Percentiles rank a stretch among this genome's conserved stretches.
Evolutionary conservation across 2,888 invertebrate species (phyloP).

Genomic region (Lithophane ornitopus): DNA sequence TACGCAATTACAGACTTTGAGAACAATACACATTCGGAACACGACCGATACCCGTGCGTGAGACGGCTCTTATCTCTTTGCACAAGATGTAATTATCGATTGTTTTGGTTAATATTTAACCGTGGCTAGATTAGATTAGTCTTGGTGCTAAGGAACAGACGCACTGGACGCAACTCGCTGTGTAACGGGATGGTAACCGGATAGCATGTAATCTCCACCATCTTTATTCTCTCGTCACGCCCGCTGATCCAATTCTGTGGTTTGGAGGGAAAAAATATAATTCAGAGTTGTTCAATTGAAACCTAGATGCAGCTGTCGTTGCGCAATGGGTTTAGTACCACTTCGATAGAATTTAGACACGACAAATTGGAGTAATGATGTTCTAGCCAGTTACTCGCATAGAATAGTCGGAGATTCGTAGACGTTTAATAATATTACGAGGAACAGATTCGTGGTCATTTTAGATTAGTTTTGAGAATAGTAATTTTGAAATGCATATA

Average conservation of each 20-base stretch:
- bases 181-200: slow-evolving; percentile 73
- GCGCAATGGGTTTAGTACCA: slow-evolving; percentile 65
- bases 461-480: slow-evolving; percentile 18
- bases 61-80: slow-evolving; percentile 65
- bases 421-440: slow-evolving; percentile 31
- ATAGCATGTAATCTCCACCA: slow-evolving; percentile 75
- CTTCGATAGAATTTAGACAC: slow-evolving; percentile 56
- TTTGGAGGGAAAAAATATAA: slow-evolving; percentile 69
- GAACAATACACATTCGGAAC: slow-evolving; percentile 57
- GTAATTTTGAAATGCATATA: slow-evolving; percentile 10
- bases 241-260: slow-evolving; percentile 77
- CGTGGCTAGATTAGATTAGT: slow-evolving; percentile 65
- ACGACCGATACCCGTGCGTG: slow-evolving; percentile 60
- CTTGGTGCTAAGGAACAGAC: slow-evolving; percentile 57
- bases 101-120: slow-evolving; percentile 71
- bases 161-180: slow-evolving; percentile 58
- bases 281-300: slow-evolving; percentile 68
- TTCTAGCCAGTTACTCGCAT: slow-evolving; percentile 28
- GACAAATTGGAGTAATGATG: slow-evolving; percentile 52
- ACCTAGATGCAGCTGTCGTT: slow-evolving; percentile 72
- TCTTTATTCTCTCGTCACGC: slow-evolving; percentile 79
- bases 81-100: slow-evolving; percentile 69
- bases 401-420: slow-evolving; percentile 3
- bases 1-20: slow-evolving; percentile 39
- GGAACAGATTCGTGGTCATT: slow-evolving; percentile 25